Base-by-base conservation (phyloP, 2,113 vertebrate species). In the Tinamus guttatus region DNA sequence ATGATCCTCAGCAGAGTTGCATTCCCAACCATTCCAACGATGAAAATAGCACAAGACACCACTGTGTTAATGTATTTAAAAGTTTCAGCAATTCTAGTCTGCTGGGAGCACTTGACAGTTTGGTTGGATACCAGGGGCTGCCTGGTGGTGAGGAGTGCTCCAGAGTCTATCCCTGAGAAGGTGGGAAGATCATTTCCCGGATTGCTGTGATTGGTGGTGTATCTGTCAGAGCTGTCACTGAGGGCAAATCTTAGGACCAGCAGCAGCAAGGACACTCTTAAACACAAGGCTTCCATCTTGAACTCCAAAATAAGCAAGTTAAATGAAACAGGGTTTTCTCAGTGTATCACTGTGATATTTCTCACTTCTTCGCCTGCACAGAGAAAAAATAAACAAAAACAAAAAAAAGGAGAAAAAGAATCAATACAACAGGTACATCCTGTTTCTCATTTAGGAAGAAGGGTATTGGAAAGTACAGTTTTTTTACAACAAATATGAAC, bases 1-100 rank as follows among this genome's bases (percentile, higher is more conserved):
- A 99, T 99, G 98, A 99, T 99, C 98, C 98, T 98, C 90, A 99
- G 98, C 90, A 99, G 98, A 38, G 99, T 99, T 77, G 98, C 98
- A 56, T 99, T 99, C 71, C 99, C 99, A 52, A 99, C 98, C 97
- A 99, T 98, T 71, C 99, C 99, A 40, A 99, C 98, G 95, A 99
- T 98, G 96, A 99, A 99, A 97, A 99, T 99, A 36, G 97, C 91
- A 69, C 99, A 98, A 67, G 99, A 99, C 81, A 99, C 98, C 30
- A 98, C 89, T 1, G 99, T 99, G 98, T 99, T 99, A 91, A 99
- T 99, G 97, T 99, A 99, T 95, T 98, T 99, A 96, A 99, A 99
- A 78, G 98, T 98, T 38, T 64, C 54, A 2, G 83, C 98, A 19
- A 99, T 98, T 81, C 97, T 98, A 5, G 98, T 98, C 32, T 17